A percentile compares a stretch with the other conserved stretches of the same genome.
phyloP scores from a whole-genome alignment of 2,113 vertebrate species.

The Mustela nigripes region DNA sequence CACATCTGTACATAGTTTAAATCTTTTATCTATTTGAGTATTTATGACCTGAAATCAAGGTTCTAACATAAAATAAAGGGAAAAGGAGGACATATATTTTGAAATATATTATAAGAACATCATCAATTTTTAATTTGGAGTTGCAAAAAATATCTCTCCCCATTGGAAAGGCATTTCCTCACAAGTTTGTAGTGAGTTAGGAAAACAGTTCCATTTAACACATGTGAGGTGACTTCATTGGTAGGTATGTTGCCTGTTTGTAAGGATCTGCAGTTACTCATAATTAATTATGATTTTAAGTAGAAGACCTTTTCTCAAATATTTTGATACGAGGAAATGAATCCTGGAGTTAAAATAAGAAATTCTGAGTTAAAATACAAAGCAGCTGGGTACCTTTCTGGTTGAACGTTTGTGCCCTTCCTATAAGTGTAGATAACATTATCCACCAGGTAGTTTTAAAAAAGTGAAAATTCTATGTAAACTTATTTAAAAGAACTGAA shows the following conservation, averaged over 20 bases:
- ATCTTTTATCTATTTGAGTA: conserved; percentile 5
- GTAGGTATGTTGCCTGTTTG: not conserved
- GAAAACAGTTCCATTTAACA: not conserved
- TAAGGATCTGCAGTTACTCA: not conserved
- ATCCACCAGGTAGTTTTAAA: not conserved
- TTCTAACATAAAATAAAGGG: not conserved
- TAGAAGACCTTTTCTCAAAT: not conserved
- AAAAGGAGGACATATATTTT: not conserved
- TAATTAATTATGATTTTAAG: not conserved
- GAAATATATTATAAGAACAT: not conserved
- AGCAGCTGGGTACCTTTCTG: not conserved
- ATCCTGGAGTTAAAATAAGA: conserved; percentile 17
- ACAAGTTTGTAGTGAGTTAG: not conserved
- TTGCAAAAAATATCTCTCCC: not conserved
- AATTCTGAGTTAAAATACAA: conserved; percentile 20
- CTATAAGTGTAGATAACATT: not conserved
- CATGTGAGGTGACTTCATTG: not conserved
- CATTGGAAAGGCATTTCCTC: not conserved
- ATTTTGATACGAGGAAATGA: not conserved
- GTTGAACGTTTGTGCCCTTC: not conserved
- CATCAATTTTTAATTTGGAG: not conserved
- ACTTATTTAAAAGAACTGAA: not conserved
- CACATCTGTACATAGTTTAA: not conserved
- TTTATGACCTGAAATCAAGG: not conserved
- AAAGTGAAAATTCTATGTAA: conserved; percentile 25